Percentiles rank a stretch among this genome's conserved stretches.
Conservation (phyloP, 2,113 vertebrate genomes). For the Bostrychus sinensis region DNA sequence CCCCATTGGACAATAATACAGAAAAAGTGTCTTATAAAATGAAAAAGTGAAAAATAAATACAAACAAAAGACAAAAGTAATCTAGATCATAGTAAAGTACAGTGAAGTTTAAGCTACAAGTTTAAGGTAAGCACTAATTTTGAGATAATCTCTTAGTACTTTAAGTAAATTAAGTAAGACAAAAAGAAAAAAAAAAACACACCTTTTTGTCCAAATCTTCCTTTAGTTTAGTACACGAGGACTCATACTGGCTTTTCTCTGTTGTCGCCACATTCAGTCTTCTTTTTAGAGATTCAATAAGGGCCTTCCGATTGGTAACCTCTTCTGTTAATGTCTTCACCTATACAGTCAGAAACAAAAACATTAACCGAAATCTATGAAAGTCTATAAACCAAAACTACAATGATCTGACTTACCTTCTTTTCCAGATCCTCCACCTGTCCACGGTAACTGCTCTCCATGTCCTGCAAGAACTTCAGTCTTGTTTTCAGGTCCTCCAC, state of each 20-base stretch:
- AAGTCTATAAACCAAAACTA: not conserved
- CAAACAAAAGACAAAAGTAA: no score
- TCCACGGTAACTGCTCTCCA: constrained; percentile 81
- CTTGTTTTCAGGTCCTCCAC: constrained; percentile 86
- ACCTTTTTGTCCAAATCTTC: constrained; percentile 90
- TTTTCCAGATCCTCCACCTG: constrained; percentile 85
- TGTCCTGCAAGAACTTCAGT: constrained; percentile 88
- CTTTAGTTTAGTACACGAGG: constrained; percentile 82
- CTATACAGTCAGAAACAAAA: constrained; percentile 57
- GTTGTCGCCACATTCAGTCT: constrained; percentile 82
- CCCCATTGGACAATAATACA: no score
- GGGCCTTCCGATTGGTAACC: constrained; percentile 85
- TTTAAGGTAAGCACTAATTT: no score
- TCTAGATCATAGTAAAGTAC: no score
- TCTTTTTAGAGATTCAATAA: constrained; percentile 87
- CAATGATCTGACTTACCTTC: constrained; percentile 77
- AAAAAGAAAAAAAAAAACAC: no score
- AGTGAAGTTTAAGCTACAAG: no score
- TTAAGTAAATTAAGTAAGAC: no score
- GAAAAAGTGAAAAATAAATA: no score
- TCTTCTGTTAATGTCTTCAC: constrained; percentile 86
- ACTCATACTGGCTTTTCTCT: constrained; percentile 84
- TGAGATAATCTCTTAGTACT: no score
- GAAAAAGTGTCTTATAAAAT: no score
- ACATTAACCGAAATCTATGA: not conserved